Conservation (phyloP, 2,797 vertebrate genomes). For the Sarcoramphus papa region DNA sequence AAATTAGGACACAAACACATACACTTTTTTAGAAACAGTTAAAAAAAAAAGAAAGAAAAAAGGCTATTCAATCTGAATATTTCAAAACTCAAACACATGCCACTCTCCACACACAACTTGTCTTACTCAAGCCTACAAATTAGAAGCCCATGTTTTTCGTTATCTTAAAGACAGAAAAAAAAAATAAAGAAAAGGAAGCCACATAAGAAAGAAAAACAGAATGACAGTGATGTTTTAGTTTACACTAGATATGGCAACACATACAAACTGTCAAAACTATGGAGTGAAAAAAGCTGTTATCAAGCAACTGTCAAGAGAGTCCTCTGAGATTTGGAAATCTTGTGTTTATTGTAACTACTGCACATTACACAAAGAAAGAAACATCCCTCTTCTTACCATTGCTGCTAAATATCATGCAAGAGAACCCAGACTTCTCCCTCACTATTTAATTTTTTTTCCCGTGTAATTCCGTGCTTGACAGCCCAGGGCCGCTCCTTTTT, state of each 20-base stretch:
- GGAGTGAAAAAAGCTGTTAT: conserved; percentile 84
- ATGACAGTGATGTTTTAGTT: conserved; percentile 86
- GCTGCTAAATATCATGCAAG: conserved; percentile 77
- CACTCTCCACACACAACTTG: conserved; percentile 72
- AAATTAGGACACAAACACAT: conserved; percentile 53
- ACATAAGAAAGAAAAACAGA: conserved; percentile 78
- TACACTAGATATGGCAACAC: conserved; percentile 82
- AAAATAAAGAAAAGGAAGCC: conserved; percentile 70
- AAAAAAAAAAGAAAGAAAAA: not conserved
- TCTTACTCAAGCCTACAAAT: conserved; percentile 70
- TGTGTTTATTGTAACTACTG: conserved; percentile 86
- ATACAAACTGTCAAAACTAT: conserved; percentile 85
- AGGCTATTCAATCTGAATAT: conserved; percentile 62
- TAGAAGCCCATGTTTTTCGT: conserved; percentile 79
- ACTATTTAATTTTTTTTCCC: conserved; percentile 69
- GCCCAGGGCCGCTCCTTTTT: conserved; percentile 56
- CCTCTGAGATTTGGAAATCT: conserved; percentile 84
- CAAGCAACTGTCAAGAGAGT: conserved; percentile 84
- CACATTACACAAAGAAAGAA: conserved; percentile 90
- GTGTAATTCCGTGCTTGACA: conserved; percentile 71
- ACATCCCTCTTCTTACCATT: conserved; percentile 76
- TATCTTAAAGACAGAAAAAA: conserved; percentile 70
- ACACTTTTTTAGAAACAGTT: conserved; percentile 29
- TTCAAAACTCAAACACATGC: conserved; percentile 74
- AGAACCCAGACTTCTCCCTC: conserved; percentile 71